Conservation (phyloP, 1,140 invertebrate genomes). For the Theocolax elegans region DNA sequence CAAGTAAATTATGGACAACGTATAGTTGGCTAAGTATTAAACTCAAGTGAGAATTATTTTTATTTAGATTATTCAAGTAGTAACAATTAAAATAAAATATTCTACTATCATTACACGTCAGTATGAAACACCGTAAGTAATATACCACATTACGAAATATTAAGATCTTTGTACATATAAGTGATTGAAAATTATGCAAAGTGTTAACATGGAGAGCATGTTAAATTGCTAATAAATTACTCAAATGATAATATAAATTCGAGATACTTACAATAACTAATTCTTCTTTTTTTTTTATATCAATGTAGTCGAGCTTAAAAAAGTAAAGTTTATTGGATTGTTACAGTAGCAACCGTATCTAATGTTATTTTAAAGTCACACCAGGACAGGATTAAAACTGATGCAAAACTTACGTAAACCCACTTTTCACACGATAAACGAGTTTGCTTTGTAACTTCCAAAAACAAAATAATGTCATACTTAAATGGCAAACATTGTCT, state of each 20-base stretch:
- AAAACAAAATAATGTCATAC: too few relatives aligned
- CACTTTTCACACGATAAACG: too few relatives aligned
- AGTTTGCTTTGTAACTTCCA: too few relatives aligned
- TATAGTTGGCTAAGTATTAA: too few relatives aligned
- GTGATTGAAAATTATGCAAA: conserved; percentile 17
- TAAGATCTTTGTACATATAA: background rate
- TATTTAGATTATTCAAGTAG: too few relatives aligned
- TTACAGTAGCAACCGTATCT: conserved; percentile 35
- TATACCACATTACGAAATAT: conserved; percentile 8
- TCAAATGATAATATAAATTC: conserved; percentile 5
- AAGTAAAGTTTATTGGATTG: background rate
- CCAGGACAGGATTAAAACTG: conserved; percentile 5
- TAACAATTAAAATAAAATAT: too few relatives aligned
- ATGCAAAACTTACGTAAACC: conserved; percentile 13
- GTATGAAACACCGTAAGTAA: too few relatives aligned
- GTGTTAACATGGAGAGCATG: background rate
- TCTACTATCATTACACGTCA: too few relatives aligned
- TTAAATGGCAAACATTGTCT: too few relatives aligned
- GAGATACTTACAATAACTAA: background rate
- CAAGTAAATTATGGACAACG: too few relatives aligned
- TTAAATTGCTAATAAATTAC: conserved; percentile 15
- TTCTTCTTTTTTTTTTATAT: background rate
- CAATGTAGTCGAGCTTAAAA: background rate
- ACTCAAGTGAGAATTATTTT: too few relatives aligned
- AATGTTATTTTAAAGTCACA: conserved; percentile 29